Conservation (phyloP, 1,140 invertebrate species). For the Theocolax elegans region DNA sequence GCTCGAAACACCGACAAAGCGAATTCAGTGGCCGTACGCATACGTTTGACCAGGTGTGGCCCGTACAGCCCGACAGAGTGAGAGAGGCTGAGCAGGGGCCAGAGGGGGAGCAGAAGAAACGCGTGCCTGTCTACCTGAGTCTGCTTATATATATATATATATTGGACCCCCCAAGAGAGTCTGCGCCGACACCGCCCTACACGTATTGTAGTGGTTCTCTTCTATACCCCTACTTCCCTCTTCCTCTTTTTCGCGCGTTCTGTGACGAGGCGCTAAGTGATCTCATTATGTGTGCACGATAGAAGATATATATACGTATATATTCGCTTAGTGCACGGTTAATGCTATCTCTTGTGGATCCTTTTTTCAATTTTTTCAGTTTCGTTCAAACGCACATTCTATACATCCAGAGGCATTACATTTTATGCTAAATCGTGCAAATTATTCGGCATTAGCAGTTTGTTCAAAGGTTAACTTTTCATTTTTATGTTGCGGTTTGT, state of each 20-base stretch:
- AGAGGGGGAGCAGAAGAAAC: constrained; percentile 32
- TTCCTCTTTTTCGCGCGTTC: not conserved
- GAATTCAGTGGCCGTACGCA: not conserved
- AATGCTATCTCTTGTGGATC: too few species aligned
- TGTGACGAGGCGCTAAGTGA: not conserved
- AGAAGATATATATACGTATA: not conserved
- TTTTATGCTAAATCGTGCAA: too few species aligned
- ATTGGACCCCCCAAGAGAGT: constrained; percentile 9
- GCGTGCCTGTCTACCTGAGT: constrained; percentile 16
- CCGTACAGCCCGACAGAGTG: not conserved
- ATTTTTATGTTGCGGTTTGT: too few species aligned
- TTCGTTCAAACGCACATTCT: too few species aligned
- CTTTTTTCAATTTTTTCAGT: too few species aligned
- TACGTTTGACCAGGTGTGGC: not conserved
- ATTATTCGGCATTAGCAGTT: too few species aligned
- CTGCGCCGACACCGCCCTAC: not conserved
- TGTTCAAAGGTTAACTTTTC: too few species aligned
- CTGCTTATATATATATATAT: too few species aligned
- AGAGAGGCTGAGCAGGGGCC: not conserved
- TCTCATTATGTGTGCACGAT: constrained; percentile 8
- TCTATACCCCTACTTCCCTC: not conserved
- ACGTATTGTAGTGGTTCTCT: not conserved
- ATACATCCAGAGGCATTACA: too few species aligned
- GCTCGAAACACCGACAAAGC: not conserved
- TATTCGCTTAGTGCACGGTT: too few species aligned